phyloP scores from a whole-genome alignment of 2,797 vertebrate genomes.

The Sciurus vulgaris region DNA sequence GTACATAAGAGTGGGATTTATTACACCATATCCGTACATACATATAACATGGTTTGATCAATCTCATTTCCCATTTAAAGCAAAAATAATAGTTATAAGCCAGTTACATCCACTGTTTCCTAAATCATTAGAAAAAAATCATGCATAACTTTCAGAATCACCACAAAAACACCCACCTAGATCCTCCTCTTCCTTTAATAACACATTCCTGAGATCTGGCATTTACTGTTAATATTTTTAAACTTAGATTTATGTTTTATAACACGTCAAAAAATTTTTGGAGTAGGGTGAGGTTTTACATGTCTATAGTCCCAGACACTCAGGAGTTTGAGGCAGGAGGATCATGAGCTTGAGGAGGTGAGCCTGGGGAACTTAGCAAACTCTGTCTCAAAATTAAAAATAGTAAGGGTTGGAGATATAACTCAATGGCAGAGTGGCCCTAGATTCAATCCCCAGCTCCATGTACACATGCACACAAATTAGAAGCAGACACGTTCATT shows the following conservation, averaged over 20 bases:
- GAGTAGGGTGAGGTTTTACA: too few species aligned
- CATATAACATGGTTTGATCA: too few species aligned
- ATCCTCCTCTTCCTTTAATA: not conserved
- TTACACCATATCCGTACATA: too few species aligned
- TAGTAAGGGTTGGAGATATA: too few species aligned
- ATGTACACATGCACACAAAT: not conserved
- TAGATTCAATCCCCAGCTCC: too few species aligned
- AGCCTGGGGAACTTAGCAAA: too few species aligned
- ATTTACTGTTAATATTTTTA: not conserved
- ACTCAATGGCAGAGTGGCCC: too few species aligned
- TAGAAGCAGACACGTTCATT: not conserved
- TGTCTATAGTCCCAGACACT: too few species aligned
- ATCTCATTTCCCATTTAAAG: not conserved
- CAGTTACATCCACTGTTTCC: not conserved
- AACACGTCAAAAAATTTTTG: not conserved
- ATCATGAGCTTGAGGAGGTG: too few species aligned
- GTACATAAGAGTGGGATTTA: too few species aligned
- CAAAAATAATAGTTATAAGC: slow-evolving; percentile 31
- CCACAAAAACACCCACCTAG: not conserved
- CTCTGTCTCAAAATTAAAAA: too few species aligned
- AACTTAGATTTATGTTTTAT: not conserved
- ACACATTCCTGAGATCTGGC: not conserved
- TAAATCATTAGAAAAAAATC: not conserved
- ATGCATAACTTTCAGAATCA: not conserved
- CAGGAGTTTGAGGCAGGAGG: too few species aligned